phyloP scores from a whole-genome alignment of 2,888 invertebrate genomes.

The Seira musarum region DNA sequence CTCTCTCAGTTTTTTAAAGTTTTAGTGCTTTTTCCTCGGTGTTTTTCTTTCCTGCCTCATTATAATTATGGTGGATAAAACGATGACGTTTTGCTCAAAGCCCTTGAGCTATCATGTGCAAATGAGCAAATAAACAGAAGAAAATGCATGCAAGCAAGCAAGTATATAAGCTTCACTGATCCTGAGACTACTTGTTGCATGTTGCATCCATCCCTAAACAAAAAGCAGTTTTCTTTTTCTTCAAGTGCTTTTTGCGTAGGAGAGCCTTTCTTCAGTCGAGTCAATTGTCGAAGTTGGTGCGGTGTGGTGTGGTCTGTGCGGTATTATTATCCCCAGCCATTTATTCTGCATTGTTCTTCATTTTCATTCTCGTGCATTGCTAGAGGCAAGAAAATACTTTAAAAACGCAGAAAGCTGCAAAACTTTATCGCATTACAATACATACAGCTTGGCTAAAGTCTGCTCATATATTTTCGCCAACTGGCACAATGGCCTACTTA shows the following conservation, averaged over 20 bases:
- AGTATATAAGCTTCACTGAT: too few relatives aligned
- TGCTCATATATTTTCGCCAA: slow-evolving; percentile 58
- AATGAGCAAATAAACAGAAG: not conserved
- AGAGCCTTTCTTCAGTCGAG: not conserved
- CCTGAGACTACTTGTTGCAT: too few relatives aligned
- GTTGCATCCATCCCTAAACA: not conserved
- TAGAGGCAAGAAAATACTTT: slow-evolving; percentile 25
- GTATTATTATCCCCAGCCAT: slow-evolving; percentile 32
- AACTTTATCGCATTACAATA: not conserved
- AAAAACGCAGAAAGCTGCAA: not conserved
- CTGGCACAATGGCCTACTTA: slow-evolving; percentile 65
- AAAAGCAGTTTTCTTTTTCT: not conserved
- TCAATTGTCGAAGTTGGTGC: slow-evolving; percentile 7
- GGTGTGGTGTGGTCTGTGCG: slow-evolving; percentile 34
- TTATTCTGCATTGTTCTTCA: slow-evolving; percentile 24
- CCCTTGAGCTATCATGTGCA: not conserved
- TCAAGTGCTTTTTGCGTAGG: not conserved
- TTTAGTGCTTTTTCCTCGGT: not conserved
- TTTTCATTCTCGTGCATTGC: slow-evolving; percentile 36
- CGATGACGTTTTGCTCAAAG: not conserved
- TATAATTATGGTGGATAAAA: not conserved
- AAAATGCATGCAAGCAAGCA: too few relatives aligned
- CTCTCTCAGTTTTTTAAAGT: too few relatives aligned
- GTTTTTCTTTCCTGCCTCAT: not conserved
- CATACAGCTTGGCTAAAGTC: not conserved